Percentiles rank a stretch among this genome's conserved stretches.
These are phyloP conservation scores for Melanargia galathea DNA, from an alignment of 2,888 invertebrate genomes.

Conservation along the genomic window DNA sequence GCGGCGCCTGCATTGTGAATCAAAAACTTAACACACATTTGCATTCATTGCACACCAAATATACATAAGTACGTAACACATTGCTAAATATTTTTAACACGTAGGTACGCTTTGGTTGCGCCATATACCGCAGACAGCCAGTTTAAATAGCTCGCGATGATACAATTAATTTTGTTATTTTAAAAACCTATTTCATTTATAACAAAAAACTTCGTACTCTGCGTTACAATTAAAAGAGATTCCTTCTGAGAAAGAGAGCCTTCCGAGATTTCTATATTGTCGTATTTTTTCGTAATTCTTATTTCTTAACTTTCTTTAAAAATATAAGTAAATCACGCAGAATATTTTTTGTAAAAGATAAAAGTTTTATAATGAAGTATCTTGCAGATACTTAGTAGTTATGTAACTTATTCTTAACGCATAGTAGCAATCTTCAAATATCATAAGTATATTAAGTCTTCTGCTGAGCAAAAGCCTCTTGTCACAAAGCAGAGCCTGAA, in stretches of 20 bases:
- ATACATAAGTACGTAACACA: too few relatives aligned
- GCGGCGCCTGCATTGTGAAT: not conserved
- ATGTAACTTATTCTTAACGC: not conserved
- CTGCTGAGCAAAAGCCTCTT: not conserved
- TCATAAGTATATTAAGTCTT: not conserved
- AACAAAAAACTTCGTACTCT: too few relatives aligned
- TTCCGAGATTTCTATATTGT: too few relatives aligned
- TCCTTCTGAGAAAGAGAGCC: too few relatives aligned
- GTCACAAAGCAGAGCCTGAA: not conserved
- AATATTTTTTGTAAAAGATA: too few relatives aligned
- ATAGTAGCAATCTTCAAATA: not conserved
- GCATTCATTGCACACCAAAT: not conserved
- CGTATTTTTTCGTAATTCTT: too few relatives aligned
- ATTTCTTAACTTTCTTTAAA: too few relatives aligned
- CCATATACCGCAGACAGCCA: not conserved
- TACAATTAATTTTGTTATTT: not conserved
- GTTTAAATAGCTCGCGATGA: not conserved
- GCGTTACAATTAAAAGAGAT: too few relatives aligned
- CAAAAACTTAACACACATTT: not conserved
- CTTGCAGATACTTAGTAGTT: too few relatives aligned
- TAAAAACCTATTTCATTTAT: not conserved
- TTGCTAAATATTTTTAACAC: not conserved
- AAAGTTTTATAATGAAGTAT: too few relatives aligned
- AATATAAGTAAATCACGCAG: too few relatives aligned
- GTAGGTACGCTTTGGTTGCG: not conserved